Conservation (phyloP, 2,888 invertebrate species). For the Apodemia zela region DNA sequence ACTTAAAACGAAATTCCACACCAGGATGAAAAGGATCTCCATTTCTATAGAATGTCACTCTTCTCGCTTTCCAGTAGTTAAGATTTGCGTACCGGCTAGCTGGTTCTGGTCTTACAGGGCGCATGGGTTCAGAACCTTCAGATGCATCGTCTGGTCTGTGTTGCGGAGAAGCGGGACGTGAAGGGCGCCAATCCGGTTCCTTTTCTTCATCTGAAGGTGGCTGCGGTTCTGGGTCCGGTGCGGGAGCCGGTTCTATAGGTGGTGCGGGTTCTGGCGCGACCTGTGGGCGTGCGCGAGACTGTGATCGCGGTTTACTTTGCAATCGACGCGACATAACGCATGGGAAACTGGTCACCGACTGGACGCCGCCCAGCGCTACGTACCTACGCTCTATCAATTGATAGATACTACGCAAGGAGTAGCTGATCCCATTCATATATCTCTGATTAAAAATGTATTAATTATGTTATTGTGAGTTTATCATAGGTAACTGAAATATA, state of each 20-base stretch:
- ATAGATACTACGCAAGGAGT: constrained; percentile 33
- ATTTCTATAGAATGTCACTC: constrained; percentile 95
- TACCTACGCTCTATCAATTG: constrained; percentile 38
- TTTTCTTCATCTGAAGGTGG: constrained; percentile 74
- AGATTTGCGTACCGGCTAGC: constrained; percentile 87
- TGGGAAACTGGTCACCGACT: constrained; percentile 59
- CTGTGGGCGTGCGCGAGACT: constrained; percentile 65
- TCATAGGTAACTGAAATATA: too few relatives aligned
- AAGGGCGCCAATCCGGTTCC: constrained; percentile 75
- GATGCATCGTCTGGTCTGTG: constrained; percentile 69
- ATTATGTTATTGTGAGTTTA: too few relatives aligned
- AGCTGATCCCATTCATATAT: constrained; percentile 36
- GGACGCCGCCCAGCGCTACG: constrained; percentile 51
- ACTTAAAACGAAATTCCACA: constrained; percentile 91
- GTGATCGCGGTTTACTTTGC: constrained; percentile 60
- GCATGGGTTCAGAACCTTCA: constrained; percentile 71
- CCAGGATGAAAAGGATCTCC: constrained; percentile 96
- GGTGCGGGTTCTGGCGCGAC: constrained; percentile 64
- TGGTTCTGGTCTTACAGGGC: constrained; percentile 80
- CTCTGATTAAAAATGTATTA: neutral
- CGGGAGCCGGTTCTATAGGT: constrained; percentile 62
- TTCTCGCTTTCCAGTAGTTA: constrained; percentile 92
- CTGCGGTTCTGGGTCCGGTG: constrained; percentile 59
- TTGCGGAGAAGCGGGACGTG: constrained; percentile 64
- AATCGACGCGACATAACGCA: constrained; percentile 70